Percentiles rank a stretch among this genome's conserved stretches.
phyloP scores from a whole-genome alignment of 2,797 vertebrate genomes.

The Phataginus tricuspis region DNA sequence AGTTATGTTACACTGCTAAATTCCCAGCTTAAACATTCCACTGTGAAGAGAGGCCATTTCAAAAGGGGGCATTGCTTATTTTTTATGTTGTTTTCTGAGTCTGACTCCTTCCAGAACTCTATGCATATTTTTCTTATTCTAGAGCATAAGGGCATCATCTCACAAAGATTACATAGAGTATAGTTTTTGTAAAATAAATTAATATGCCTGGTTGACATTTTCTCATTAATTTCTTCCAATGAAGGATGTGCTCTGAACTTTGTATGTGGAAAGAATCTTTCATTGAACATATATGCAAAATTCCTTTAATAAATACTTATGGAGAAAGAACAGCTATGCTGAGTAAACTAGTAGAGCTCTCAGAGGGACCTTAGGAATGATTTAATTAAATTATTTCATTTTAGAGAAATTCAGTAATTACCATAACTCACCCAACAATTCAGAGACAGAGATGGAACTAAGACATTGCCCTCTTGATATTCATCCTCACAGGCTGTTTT shows the following conservation, averaged over 20 bases:
- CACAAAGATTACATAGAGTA: background rate
- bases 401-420: conserved; percentile 24
- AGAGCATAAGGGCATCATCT: background rate
- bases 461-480: background rate
- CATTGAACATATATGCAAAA: background rate
- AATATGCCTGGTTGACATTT: background rate
- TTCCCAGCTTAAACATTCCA: background rate
- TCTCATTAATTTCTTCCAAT: conserved; percentile 25
- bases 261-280: conserved; percentile 28
- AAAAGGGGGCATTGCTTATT: background rate
- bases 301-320: background rate
- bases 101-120: background rate
- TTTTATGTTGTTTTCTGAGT: background rate
- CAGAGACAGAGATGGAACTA: background rate
- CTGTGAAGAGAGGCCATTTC: background rate
- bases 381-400: conserved; percentile 6
- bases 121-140: background rate
- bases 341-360: background rate
- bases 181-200: conserved; percentile 30
- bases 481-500: background rate
- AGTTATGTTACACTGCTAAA: background rate
- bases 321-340: background rate
- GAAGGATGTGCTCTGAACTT: conserved; percentile 25
- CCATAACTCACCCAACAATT: background rate
- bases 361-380: background rate